Base-by-base conservation (phyloP, 64 coral and sea anemone genomes). In the Cladopsammia gracilis region DNA sequence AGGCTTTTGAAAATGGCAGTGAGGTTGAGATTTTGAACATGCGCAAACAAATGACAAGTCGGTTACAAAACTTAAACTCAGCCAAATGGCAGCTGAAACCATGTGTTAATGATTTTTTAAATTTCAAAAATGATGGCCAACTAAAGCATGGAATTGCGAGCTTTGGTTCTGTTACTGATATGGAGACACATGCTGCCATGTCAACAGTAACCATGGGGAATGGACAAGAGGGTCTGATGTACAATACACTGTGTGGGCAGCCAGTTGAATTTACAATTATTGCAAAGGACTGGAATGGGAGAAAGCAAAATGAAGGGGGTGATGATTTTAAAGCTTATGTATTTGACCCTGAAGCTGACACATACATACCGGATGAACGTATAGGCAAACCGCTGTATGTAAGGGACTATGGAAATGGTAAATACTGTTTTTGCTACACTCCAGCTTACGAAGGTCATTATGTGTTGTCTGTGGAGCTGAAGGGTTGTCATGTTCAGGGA, bases 341-440 rank as follows among this genome's bases (percentile, higher is more conserved):
- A 34, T 34, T 34, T 34, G 34, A 34, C 34, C 34, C 34, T 34
- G 34, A 34, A 34, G 34, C 34, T 34, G 34, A 34, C 34, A 34
- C 34, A 34, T 34, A 34, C 34, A 34, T 34, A 34, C 34, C 34
- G 34, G 34, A 34, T 34, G 34, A 34, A 34, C 34, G 34, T 34
- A 34, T 34, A 1, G 53, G 34, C 34, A 34, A 34, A 34, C 34
- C 19, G 48, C 23, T 34, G 77, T 95, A 13, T n/a, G 73, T 92
- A 11, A 26, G 48, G 34, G 93, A 98, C 74, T 60, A 61, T 60
- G 71, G 87, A 24, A 72, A 91, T 57, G 96, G 96, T 3, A 90
- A 76, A 1, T 98, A 93, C 66, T 83, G 49, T 11, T 90, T 92
- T 4, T 92, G 84, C 11, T 95, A 81, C 51, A 83, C 94, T 61